Base-by-base conservation (phyloP, 2,797 vertebrate species). In the Ptychadena robeensis region DNA sequence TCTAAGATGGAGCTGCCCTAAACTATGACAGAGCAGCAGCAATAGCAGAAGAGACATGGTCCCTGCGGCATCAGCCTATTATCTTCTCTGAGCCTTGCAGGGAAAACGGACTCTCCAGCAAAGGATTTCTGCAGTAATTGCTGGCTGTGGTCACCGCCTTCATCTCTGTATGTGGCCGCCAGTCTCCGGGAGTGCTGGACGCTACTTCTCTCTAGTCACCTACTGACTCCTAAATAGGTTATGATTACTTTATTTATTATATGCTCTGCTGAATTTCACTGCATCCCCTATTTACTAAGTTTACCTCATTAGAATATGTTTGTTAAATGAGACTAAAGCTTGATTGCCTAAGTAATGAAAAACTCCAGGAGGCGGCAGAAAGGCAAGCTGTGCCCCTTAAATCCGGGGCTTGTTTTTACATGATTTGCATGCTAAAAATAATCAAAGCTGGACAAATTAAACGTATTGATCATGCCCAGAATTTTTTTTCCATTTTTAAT, bases 71-170 rank as follows among this genome's bases (percentile, higher is more conserved):
- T 32, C 64, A 71, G 57, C 37, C 27, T 64, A 34, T 80, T 73
- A 73, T 73, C 28, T 64, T 71, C 11, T 34, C 25, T 28, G 0
- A 64, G 69, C 34, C 63, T 61, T 64, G 18, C 71, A 71, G 38
- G 78, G 10, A 57, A 68, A 68, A 69, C 32, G 57, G 44, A 35
- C 37, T 64, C 9, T 32, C 35, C 38, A 80, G 78, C 53, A 37
- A 63, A 71, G 78, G 67, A 64, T 59, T 70, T 70, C 68, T 71
- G 35, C 79, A 80, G 57, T 80, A 32, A 71, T 80, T 80, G 78
- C 78, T 80, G 34, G 40, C 37, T 34, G 28, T 34, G 69, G 59
- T 10, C 38, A n/a, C 53, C 38, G 38, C 53, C 35, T 80, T 38
- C 28, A 40, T 61, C 57, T 80, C 68, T 31, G 22, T 35, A 64